Base-by-base conservation (phyloP, 23 tunicate species). In the Clavelina lepadiformis region DNA sequence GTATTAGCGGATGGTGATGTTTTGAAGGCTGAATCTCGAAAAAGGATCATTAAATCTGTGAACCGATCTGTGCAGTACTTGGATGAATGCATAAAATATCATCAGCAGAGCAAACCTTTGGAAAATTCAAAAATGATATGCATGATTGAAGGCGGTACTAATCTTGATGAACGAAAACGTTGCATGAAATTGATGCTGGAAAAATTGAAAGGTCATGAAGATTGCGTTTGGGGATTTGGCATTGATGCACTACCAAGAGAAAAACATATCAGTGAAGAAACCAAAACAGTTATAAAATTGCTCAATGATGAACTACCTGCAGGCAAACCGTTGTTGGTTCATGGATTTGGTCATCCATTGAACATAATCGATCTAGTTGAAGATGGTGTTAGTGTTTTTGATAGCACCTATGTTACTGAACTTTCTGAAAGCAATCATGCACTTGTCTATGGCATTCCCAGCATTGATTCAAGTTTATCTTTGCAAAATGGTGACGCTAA, bases 1-100 rank as follows among this genome's bases (percentile, higher is more conserved):
- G 19, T 70, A 18, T 49, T 88, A 33, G 82, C 78, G 23, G 96
- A 88, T 67, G 69, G 87, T 5, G 96, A 88, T 50, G 67, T 76
- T 3, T 26, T 23, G 8, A 30, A 47, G 28, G 3, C 56, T 19
- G 82, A 35, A 30, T 67, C 87, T 2, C 80, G 69, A 51, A 88
- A 88, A 46, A 33, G 96, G 52, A 46, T 68, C 30, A 32, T 68
- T 24, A 88, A 88, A 60, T 80, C 96, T 38, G 78, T 88, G 22
- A 65, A 77, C 21, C 60, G 85, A 23, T 65, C 78, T 6, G 1
- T 80, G 33, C 64, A 47, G 6, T 80, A 73, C 59, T 35, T 88
- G 45, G 77, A 74, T 68, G 82, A 80, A 30, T 68, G 87, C 58
- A 32, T 88, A n/a, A 7, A 59, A 3, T 24, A 46, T 18, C 75